Evolutionary conservation across 2,888 invertebrate species (phyloP).

Genomic region (Ellobium chinense): DNA sequence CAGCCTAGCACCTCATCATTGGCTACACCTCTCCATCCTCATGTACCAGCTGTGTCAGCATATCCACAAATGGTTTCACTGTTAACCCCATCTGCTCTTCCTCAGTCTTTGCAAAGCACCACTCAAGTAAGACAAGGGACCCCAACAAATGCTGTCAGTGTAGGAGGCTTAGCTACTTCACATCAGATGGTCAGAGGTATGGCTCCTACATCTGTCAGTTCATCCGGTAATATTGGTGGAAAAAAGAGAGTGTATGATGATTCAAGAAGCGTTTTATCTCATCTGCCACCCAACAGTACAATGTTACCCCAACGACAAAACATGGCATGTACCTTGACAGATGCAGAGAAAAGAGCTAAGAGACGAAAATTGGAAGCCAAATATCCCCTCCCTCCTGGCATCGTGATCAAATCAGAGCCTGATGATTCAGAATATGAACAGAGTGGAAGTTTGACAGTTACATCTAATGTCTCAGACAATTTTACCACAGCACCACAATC

Average conservation of each 20-base stretch:
- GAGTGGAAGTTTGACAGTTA: neutral
- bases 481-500: neutral
- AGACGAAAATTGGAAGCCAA: slow-evolving; percentile 34
- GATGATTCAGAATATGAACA: neutral
- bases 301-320: neutral
- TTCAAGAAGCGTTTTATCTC: neutral
- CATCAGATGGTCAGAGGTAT: neutral
- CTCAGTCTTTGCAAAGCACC: neutral
- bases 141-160: neutral
- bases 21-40: no score
- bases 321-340: neutral
- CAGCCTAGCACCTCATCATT: no score
- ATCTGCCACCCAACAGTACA: slow-evolving; percentile 6
- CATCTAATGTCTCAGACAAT: neutral
- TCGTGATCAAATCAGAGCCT: slow-evolving; percentile 41
- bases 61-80: neutral
- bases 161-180: no score
- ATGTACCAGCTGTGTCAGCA: no score
- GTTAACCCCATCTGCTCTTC: neutral
- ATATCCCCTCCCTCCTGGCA: slow-evolving; percentile 43
- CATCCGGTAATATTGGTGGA: neutral
- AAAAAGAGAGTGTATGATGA: neutral
- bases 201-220: neutral
- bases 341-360: slow-evolving; percentile 4
- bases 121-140: neutral